Base-by-base conservation (phyloP, 53 echinoderm and acorn worm genomes). In the Arbacia lixula region DNA sequence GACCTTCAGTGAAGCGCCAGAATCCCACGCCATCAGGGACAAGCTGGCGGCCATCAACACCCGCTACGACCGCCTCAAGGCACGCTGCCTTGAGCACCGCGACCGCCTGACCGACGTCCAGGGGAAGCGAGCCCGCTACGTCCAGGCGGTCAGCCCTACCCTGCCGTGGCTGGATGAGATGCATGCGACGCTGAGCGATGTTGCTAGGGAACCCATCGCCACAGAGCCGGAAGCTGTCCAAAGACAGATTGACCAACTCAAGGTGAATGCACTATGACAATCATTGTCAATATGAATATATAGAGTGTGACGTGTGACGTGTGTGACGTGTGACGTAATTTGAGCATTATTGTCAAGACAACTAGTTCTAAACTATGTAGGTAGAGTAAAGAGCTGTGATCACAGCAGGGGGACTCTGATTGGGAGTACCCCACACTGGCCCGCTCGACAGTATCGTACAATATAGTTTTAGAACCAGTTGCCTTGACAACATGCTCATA, bases 1-100 rank as follows among this genome's bases (percentile, higher is more conserved):
- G 83, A 94, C 94, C 76, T 99, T 99, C 91, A 92, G 92, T 49
- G 92, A 99, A 67, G 99, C 95, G 22, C 95, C 99, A 0, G 94
- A 95, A 39, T 88, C 94, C 25, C 65, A 91, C 62, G 65, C 77
- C 63, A 95, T 90, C 89, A 86, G 94, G 4, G 94, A 99, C 88
- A 99, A 99, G 60, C 92, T 99, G 16, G 81, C 84, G 54, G 92
- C 76, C 78, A 55, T 95, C 37, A 99, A 99, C 91, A 84, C 86
- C 46, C 89, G 92, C 66, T 99, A 99, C 77, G 94, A 99, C 62
- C 86, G 88, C 0, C 89, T 99, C 64, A 94, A 95, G 84, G 36
- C 87, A 2, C 90, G 84, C 63, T 90, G 90, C 52, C 73, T 90
- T 55, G 90, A 89, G 28, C 99, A 99, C 66, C 85, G 95, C 4